phyloP scores from a whole-genome alignment of 2,888 invertebrate species.

The Disparrhopalites patrizii region DNA sequence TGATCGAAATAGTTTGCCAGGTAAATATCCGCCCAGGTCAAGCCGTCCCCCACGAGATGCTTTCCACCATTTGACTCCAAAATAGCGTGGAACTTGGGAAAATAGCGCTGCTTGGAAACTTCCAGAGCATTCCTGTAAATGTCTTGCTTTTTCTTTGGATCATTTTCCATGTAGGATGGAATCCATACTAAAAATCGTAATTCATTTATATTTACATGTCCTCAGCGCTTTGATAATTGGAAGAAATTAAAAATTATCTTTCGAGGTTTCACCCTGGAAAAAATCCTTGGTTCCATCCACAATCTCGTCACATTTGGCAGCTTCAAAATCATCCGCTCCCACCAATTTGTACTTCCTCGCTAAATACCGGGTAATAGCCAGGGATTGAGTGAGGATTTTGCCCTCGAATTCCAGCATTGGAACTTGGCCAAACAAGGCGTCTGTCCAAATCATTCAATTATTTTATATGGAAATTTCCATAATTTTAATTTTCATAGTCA shows the following conservation, averaged over 20 bases:
- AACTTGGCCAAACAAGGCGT: too few relatives aligned
- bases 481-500: too few relatives aligned
- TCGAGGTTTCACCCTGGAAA: constrained; percentile 13
- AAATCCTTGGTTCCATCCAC: constrained; percentile 31
- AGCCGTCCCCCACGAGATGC: constrained; percentile 28
- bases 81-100: constrained; percentile 26
- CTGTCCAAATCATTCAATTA: too few relatives aligned
- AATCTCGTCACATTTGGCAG: constrained; percentile 32
- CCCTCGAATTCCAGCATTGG: constrained; percentile 48
- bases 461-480: too few relatives aligned
- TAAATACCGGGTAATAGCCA: constrained; percentile 45
- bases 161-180: too few relatives aligned
- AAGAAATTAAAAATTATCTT: too few relatives aligned
- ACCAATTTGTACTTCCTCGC: constrained; percentile 40
- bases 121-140: background rate
- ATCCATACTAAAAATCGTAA: too few relatives aligned
- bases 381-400: constrained; percentile 42
- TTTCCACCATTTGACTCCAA: constrained; percentile 26
- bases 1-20: background rate
- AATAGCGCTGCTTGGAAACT: background rate
- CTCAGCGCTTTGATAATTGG: too few relatives aligned
- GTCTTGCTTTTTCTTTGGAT: too few relatives aligned
- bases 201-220: too few relatives aligned
- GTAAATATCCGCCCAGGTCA: constrained; percentile 31
- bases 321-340: constrained; percentile 36